Base-by-base conservation (phyloP, 2,888 invertebrate species). In the Eilema sororculum region DNA sequence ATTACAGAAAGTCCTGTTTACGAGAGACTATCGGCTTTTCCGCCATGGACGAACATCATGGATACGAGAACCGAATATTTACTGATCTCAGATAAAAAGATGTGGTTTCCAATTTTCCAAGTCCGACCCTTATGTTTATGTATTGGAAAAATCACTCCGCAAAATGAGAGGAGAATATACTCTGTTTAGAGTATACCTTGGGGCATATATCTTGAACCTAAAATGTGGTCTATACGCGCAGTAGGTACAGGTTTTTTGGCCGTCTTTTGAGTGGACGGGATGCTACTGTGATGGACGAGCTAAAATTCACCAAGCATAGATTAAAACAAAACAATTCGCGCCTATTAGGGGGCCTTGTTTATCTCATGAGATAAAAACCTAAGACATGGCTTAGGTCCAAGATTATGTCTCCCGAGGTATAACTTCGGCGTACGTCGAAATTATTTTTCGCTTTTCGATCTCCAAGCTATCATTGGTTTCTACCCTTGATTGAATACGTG, bases 11-110 rank as follows among this genome's bases (percentile, higher is more conserved):
- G 68, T 71, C 73, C 73, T 66, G 59, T 72, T 70, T 69, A 65
- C 20, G 61, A 41, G 59, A 72, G 67, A 72, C 71, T 70, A 77
- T 72, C n/a, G n/a, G n/a, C n/a, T n/a, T 73, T n/a, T 56, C 65
- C 67, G 70, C 57, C 41, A 28, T 62, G 33, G 65, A 25, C 28
- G 56, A 56, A 30, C 37, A 28, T 65, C 65, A 68, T 77, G 74
- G 74, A 60, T 68, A 67, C 66, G 68, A 72, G 69, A 67, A 59
- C 46, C 71, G 71, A 75, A 80, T 79, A 73, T 78, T 81, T 73
- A 80, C 78, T 77, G 72, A 71, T 76, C 67, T 67, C 70, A 68
- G 65, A 74, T 69, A 80, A 65, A 58, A 79, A 69, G 74, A 73
- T 65, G 57, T 74, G 69, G 52, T 57, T 63, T 63, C 71, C 78